Percentiles rank a stretch among this genome's conserved stretches.
Conservation (phyloP, 2,113 vertebrate species). For the Corydoras maculifer region DNA sequence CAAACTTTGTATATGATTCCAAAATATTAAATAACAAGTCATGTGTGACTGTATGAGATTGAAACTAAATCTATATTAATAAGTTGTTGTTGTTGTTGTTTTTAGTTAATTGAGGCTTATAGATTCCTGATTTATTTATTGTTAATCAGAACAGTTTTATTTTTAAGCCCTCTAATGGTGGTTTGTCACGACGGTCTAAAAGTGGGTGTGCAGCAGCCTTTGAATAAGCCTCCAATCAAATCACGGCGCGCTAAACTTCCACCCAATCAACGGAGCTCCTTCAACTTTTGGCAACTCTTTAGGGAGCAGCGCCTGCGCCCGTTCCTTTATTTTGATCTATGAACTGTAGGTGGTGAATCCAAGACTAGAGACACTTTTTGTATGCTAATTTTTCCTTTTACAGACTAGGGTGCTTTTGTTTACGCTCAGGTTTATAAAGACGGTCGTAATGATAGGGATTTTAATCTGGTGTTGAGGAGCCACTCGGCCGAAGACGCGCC, state of each 20-base stretch:
- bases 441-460: constrained; percentile 44
- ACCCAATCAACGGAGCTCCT: constrained; percentile 55
- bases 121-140: too few relatives aligned
- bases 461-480: constrained; percentile 49
- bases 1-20: too few relatives aligned
- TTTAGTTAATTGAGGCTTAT: too few relatives aligned
- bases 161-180: too few relatives aligned
- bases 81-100: too few relatives aligned
- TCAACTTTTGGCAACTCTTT: constrained; percentile 32
- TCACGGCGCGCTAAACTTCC: constrained; percentile 39
- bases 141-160: too few relatives aligned
- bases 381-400: constrained; percentile 61
- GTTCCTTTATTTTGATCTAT: constrained; percentile 38
- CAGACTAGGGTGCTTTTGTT: constrained; percentile 63
- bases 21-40: too few relatives aligned
- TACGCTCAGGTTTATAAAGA: constrained; percentile 65
- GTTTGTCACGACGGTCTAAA: not conserved
- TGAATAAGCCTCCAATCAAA: constrained; percentile 32
- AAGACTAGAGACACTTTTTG: constrained; percentile 57
- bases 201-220: constrained; percentile 2
- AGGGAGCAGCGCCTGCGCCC: constrained; percentile 1
- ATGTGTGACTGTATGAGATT: too few relatives aligned
- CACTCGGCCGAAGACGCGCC: constrained; percentile 36
- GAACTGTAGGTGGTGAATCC: constrained; percentile 56
- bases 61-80: too few relatives aligned